Percentiles rank a stretch among this genome's conserved stretches.
Evolutionary conservation across 2,888 invertebrate species (phyloP).

Genomic region (Catotricha subobsoleta): DNA sequence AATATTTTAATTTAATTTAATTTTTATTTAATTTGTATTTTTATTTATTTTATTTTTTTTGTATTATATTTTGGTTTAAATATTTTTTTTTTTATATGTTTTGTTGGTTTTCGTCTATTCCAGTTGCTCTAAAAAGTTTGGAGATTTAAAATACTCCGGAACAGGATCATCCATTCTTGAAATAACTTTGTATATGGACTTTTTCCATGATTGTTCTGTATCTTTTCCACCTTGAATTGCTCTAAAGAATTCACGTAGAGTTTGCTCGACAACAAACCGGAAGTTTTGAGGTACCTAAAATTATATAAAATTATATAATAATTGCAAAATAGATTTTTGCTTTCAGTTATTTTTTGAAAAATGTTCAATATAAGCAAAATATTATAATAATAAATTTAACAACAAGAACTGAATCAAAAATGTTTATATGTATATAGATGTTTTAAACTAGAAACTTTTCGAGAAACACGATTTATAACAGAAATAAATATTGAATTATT

Average conservation of each 20-base stretch:
- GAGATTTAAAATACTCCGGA: slow-evolving; percentile 99
- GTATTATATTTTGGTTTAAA: slow-evolving; percentile 4
- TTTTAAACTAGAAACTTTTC: no score
- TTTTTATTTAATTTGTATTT: slow-evolving; percentile 1
- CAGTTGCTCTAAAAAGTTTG: slow-evolving; percentile 97
- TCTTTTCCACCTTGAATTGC: slow-evolving; percentile 94
- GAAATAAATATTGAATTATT: no score
- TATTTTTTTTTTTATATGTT: slow-evolving; percentile 11
- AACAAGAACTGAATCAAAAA: no score
- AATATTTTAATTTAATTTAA: slow-evolving; percentile 2
- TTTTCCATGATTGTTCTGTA: slow-evolving; percentile 99
- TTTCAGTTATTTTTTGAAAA: neutral
- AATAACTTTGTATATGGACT: slow-evolving; percentile 99
- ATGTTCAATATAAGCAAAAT: no score
- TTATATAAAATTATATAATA: slow-evolving; percentile 1
- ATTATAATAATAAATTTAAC: no score
- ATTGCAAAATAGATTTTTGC: neutral
- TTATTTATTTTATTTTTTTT: slow-evolving; percentile 1
- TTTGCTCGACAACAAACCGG: slow-evolving; percentile 93
- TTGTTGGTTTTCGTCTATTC: slow-evolving; percentile 38
- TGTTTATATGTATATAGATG: no score
- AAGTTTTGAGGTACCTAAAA: slow-evolving; percentile 91
- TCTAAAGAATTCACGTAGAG: slow-evolving; percentile 96
- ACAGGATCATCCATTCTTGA: slow-evolving; percentile 97
- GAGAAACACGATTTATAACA: no score